Conservation (phyloP, 1,140 invertebrate species). For the Brachionus koreanus region DNA sequence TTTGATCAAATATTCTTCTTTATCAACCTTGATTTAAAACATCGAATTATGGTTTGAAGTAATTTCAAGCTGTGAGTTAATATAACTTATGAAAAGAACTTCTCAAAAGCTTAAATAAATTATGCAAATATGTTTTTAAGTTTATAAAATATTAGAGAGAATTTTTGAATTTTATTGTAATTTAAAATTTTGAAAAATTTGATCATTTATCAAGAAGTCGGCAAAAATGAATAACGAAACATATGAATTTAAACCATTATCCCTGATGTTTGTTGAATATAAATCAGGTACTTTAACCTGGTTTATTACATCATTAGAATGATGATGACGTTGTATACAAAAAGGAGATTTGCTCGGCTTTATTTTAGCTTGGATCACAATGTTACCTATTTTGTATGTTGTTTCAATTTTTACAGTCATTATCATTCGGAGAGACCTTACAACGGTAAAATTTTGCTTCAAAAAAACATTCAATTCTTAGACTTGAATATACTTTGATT, state of each 20-base stretch:
- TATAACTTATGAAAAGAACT: background rate
- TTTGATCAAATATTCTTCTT: background rate
- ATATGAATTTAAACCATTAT: background rate
- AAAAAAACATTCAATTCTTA: background rate
- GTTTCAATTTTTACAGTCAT: slow-evolving; percentile 77
- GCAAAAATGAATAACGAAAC: slow-evolving; percentile 12
- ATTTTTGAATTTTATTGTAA: background rate
- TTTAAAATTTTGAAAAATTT: background rate
- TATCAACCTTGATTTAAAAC: background rate
- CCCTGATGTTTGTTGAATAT: slow-evolving; percentile 39
- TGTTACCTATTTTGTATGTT: slow-evolving; percentile 75
- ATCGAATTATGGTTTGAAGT: background rate
- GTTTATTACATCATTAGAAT: background rate
- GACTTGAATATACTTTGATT: background rate
- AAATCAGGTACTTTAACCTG: background rate
- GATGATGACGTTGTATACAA: background rate
- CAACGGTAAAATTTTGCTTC: slow-evolving; percentile 69
- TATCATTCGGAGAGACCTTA: slow-evolving; percentile 80
- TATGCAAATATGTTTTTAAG: background rate
- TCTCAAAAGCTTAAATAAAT: background rate
- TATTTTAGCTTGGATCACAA: slow-evolving; percentile 73
- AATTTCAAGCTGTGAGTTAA: background rate
- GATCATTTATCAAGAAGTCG: background rate
- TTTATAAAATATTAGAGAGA: background rate
- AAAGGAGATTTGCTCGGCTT: slow-evolving; percentile 73